Conservation (phyloP, 2,113 vertebrate species). For the Drymodes brunneopygia region DNA sequence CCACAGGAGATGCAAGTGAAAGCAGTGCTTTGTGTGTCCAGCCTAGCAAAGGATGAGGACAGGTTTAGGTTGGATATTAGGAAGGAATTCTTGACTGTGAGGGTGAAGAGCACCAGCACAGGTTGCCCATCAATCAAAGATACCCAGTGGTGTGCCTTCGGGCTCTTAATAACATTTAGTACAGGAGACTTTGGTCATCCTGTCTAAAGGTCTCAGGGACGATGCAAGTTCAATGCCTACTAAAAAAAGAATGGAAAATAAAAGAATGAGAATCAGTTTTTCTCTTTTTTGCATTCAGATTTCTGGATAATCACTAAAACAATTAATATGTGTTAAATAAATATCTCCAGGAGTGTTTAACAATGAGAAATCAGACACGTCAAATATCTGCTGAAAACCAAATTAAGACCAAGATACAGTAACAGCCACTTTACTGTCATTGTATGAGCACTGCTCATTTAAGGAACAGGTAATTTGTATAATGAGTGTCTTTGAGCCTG, state of each 20-base stretch:
- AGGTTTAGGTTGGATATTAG: background rate
- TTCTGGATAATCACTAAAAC: background rate
- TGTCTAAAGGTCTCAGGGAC: background rate
- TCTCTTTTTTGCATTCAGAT: background rate
- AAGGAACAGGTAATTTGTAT: background rate
- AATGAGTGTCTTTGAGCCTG: background rate
- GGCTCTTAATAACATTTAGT: background rate
- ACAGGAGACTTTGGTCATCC: background rate
- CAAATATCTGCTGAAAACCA: background rate
- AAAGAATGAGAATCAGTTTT: background rate
- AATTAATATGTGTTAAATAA: background rate
- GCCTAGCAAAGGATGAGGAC: background rate
- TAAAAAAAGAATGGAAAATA: background rate
- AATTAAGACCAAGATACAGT: background rate
- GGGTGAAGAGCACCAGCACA: background rate
- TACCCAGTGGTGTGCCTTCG: background rate
- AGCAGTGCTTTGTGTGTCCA: background rate
- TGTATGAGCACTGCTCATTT: background rate
- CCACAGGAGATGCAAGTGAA: background rate
- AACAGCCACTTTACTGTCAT: background rate
- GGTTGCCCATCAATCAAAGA: background rate
- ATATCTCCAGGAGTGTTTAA: background rate
- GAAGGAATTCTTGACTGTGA: background rate
- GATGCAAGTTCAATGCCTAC: fast-evolving
- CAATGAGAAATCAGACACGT: background rate